Conservation (phyloP, 2,113 vertebrate species). For the Petrocephalus zakoni region DNA sequence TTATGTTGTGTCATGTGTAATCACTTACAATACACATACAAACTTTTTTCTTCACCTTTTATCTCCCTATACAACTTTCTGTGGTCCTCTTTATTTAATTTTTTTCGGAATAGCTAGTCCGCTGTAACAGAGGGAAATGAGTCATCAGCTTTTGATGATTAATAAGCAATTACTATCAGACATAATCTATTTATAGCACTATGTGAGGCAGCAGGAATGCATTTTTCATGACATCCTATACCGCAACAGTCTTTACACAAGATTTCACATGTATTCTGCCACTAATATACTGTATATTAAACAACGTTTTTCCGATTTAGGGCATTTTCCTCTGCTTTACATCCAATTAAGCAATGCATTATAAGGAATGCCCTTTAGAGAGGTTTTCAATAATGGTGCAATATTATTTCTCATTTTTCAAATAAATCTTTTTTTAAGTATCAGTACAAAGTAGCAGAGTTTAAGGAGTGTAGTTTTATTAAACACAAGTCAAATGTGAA, state of each 20-base stretch:
- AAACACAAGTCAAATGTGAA: background rate
- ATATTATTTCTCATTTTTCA: background rate
- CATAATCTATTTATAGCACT: constrained; percentile 57
- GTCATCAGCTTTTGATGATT: constrained; percentile 59
- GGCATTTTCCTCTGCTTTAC: background rate
- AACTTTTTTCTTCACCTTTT: background rate
- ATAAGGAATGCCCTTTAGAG: background rate
- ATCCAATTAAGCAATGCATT: background rate
- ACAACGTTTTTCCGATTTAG: background rate
- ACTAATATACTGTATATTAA: background rate
- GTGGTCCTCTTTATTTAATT: background rate
- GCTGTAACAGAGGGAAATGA: constrained; percentile 44
- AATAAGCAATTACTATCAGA: constrained; percentile 57
- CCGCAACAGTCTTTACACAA: constrained; percentile 30
- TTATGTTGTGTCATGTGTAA: background rate
- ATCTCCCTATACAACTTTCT: background rate
- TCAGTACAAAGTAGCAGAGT: background rate
- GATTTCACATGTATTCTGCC: constrained; percentile 9
- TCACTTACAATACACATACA: background rate
- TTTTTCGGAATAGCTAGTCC: constrained; percentile 34
- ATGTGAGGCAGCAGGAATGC: constrained; percentile 23
- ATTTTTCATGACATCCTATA: constrained; percentile 47
- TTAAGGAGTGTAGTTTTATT: background rate
- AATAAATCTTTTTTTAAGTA: background rate
- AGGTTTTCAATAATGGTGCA: background rate